Base-by-base conservation (phyloP, 1,140 invertebrate species). In the Carposina sasakii region DNA sequence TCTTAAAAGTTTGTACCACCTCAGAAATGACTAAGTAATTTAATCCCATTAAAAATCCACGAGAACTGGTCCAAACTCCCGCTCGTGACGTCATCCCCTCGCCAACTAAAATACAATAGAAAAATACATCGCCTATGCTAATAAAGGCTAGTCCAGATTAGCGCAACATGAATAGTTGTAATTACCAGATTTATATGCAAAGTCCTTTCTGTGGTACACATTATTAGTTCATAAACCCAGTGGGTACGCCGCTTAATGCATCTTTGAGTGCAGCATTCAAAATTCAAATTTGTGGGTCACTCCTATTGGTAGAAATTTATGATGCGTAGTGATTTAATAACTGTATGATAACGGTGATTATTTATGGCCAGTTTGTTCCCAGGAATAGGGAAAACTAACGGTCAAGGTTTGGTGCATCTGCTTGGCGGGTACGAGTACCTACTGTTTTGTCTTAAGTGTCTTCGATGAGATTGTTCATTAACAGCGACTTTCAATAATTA, bases 141-240 rank as follows among this genome's bases (percentile, higher is more conserved):
- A 76, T 72, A 56, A 59, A 57, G 48, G 58, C 66, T 66, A 71
- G 65, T 56, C 48, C 52, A 75, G 75, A 79, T 78, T 78, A 81
- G 64, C 60, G 52, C 63, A 54, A 52, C 60, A 54, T 81, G 71
- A 83, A 79, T 81, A 31, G 57, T 49, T 48, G 63, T 83, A 83
- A 83, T 83, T 76, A 81, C 76, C 67, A 74, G 75, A 83, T 83
- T 83, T 83, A 72, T 79, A 83, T 83, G 79, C 79, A 83, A 78
- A 81, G 67, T 63, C 64, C 42, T 61, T 72, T 72, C 64, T 81
- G 76, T 67, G 75, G 73, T 70, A 47, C 57, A 68, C 69, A 78
- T 76, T 81, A 81, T 78, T 73, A 76, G 67, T 47, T 60, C 57
- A 65, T 76, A 75, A 72, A 69, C 63, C 63, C 42, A 46, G 44